Percentiles rank a stretch among this genome's conserved stretches.
These are phyloP conservation scores for Willisornis vidua DNA, from an alignment of 2,113 vertebrate species.

Conservation along the genomic window DNA sequence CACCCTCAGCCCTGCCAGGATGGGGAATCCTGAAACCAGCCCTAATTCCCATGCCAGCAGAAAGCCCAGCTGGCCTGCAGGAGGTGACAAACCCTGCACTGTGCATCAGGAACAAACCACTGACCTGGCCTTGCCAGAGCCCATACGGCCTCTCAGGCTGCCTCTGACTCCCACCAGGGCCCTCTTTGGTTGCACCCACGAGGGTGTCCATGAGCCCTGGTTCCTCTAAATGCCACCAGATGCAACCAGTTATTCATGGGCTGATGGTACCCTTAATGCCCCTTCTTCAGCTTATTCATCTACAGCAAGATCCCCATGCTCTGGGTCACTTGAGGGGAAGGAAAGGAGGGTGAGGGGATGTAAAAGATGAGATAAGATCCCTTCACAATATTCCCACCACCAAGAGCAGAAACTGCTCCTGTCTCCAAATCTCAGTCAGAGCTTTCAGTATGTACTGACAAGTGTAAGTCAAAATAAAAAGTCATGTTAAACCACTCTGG, in stretches of 20 bases:
- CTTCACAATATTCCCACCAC: not conserved
- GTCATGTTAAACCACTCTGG: not conserved
- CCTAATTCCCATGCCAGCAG: not conserved
- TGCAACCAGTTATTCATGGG: not conserved
- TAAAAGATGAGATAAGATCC: not conserved
- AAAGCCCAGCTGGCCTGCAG: not conserved
- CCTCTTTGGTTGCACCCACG: accelerated
- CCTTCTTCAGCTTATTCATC: not conserved
- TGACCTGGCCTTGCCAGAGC: accelerated
- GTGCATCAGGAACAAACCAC: not conserved
- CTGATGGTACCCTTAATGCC: not conserved
- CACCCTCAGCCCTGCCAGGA: not conserved
- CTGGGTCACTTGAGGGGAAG: not conserved
- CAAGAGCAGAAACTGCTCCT: not conserved
- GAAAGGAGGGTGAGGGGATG: not conserved
- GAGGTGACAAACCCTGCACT: not conserved
- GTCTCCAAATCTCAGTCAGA: not conserved
- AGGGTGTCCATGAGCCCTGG: not conserved
- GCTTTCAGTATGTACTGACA: not conserved
- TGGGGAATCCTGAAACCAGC: not conserved
- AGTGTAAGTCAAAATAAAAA: not conserved
- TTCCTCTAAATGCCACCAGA: not conserved
- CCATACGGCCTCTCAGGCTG: not conserved
- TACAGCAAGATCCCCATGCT: not conserved
- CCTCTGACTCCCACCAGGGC: accelerated